Conservation (phyloP, 53 echinoderm and acorn worm species). For the Apostichopus leukothele region DNA sequence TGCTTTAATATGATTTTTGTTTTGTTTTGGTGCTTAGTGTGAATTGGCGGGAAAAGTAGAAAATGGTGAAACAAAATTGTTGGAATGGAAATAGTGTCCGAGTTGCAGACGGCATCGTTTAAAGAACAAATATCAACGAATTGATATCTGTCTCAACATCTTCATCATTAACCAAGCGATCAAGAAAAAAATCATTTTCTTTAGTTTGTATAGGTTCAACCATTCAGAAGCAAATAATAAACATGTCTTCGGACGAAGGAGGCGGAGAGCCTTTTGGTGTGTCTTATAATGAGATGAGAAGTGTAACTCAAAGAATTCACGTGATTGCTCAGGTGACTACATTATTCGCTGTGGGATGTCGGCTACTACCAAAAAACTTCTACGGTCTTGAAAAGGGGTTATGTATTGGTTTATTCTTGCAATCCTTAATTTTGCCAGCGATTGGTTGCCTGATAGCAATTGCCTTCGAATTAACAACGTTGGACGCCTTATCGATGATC, state of each 20-base stretch:
- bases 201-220: too few relatives aligned
- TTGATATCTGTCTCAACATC: too few relatives aligned
- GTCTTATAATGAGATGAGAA: background rate
- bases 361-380: conserved; percentile 14
- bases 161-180: too few relatives aligned
- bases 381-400: conserved; percentile 14
- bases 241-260: background rate
- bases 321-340: background rate
- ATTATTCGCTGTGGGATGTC: conserved; percentile 29
- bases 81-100: too few relatives aligned
- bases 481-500: conserved; percentile 15
- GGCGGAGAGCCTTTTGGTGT: background rate
- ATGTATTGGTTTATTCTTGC: conserved; percentile 24
- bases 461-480: background rate
- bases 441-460: conserved; percentile 15
- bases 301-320: background rate
- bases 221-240: too few relatives aligned
- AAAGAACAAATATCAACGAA: too few relatives aligned
- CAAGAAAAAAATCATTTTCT: too few relatives aligned
- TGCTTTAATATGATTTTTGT: too few relatives aligned
- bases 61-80: too few relatives aligned
- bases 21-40: too few relatives aligned
- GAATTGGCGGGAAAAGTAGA: too few relatives aligned
- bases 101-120: too few relatives aligned
- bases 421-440: conserved; percentile 21